phyloP scores from a whole-genome alignment of 2,797 vertebrate species.

The Propithecus perrieri region DNA sequence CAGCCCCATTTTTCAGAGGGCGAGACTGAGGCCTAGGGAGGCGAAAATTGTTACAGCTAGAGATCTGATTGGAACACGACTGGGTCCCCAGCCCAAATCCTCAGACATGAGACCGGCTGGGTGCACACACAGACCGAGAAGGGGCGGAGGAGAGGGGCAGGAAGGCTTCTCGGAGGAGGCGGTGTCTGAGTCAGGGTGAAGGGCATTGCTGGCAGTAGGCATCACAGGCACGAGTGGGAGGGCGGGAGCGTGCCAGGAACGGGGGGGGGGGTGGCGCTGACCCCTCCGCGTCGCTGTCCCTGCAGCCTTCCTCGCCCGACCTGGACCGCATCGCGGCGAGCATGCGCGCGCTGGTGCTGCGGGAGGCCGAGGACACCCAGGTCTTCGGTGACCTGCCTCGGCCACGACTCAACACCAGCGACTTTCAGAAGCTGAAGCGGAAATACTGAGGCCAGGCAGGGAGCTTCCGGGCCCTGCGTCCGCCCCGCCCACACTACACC shows the following conservation, averaged over 20 bases:
- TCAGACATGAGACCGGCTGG: not conserved
- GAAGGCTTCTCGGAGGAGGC: not conserved
- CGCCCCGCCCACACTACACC: not conserved
- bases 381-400: constrained; percentile 95
- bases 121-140: not conserved
- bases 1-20: not conserved
- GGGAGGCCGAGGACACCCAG: constrained; percentile 92
- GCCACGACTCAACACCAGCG: constrained; percentile 94
- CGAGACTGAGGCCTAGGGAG: not conserved
- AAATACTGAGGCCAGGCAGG: constrained; percentile 78
- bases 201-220: not conserved
- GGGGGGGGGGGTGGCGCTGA: not conserved
- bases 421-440: constrained; percentile 88
- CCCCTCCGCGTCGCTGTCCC: not conserved
- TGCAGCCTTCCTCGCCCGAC: constrained; percentile 91
- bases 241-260: too few species aligned
- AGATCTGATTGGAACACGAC: not conserved
- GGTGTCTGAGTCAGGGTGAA: not conserved
- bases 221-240: too few species aligned
- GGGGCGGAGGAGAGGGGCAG: not conserved
- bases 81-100: not conserved
- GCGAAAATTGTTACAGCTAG: not conserved
- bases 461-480: not conserved
- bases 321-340: constrained; percentile 95
- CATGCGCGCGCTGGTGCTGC: constrained; percentile 93